phyloP scores from a whole-genome alignment of 2,888 invertebrate genomes.

The Tubiluchus corallicola region DNA sequence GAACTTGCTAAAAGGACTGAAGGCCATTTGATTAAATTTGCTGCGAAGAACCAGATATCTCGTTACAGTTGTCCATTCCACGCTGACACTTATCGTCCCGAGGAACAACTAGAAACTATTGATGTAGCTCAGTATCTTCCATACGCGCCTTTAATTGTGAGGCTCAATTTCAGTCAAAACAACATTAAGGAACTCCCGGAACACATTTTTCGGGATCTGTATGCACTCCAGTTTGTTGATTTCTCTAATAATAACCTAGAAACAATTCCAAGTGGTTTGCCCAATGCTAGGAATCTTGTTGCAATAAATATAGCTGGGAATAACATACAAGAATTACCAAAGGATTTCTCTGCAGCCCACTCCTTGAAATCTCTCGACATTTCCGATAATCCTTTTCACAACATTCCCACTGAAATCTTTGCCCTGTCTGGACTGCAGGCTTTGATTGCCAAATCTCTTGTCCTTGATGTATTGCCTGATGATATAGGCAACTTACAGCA shows the following conservation, averaged over 20 bases:
- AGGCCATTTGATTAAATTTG: neutral
- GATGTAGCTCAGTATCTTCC: neutral
- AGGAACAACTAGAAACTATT: neutral
- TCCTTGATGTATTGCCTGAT: neutral
- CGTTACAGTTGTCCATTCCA: neutral
- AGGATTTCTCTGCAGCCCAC: neutral
- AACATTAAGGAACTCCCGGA: neutral
- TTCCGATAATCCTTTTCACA: neutral
- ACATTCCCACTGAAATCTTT: neutral
- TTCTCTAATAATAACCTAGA: neutral
- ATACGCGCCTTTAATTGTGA: neutral
- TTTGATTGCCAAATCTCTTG: neutral
- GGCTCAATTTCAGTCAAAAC: neutral
- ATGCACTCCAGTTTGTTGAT: neutral
- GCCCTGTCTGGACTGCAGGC: neutral
- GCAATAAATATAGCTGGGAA: neutral
- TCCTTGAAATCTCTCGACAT: neutral
- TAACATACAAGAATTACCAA: neutral
- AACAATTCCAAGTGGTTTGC: neutral
- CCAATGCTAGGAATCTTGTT: neutral
- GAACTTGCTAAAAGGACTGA: too few species aligned
- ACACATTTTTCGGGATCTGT: neutral
- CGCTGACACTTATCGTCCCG: neutral
- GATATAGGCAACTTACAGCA: neutral
- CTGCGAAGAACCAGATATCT: neutral